Conservation (phyloP, 1,140 invertebrate species). For the Chironomus tepperi region DNA sequence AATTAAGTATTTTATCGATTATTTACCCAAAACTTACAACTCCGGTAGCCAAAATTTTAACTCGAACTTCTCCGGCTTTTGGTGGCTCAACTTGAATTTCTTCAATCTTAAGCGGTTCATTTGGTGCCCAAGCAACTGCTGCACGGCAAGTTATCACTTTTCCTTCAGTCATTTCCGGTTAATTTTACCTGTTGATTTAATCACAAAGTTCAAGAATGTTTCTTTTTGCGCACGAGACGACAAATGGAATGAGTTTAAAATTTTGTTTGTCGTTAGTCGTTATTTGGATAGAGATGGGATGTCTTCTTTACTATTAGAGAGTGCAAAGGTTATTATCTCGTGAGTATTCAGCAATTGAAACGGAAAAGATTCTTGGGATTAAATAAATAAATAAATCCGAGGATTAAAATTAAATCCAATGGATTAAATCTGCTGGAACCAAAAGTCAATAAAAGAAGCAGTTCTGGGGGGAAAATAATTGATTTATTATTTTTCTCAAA, state of each 20-base stretch:
- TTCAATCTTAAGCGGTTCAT: slow-evolving; percentile 79
- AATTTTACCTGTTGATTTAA: background rate
- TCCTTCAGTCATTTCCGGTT: slow-evolving; percentile 28
- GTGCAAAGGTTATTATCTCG: too few relatives aligned
- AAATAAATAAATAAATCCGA: too few relatives aligned
- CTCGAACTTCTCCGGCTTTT: slow-evolving; percentile 73
- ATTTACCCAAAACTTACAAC: slow-evolving; percentile 40
- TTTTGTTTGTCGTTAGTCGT: too few relatives aligned
- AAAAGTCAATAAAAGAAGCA: too few relatives aligned
- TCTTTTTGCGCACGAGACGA: background rate
- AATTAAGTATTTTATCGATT: background rate
- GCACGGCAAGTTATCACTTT: slow-evolving; percentile 78
- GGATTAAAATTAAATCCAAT: too few relatives aligned
- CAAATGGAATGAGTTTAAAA: background rate
- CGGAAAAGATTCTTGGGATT: too few relatives aligned
- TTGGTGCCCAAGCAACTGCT: slow-evolving; percentile 84
- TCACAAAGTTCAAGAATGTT: background rate
- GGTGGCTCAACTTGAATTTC: slow-evolving; percentile 92
- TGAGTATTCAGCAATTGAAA: too few relatives aligned
- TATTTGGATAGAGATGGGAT: too few relatives aligned
- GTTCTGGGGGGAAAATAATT: too few relatives aligned
- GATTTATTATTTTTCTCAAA: too few relatives aligned
- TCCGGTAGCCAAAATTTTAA: slow-evolving; percentile 75
- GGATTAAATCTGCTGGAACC: too few relatives aligned
- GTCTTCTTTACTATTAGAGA: too few relatives aligned